Evolutionary conservation across 2,888 invertebrate species (phyloP).

Genomic region (Drosophila anomalipes): DNA sequence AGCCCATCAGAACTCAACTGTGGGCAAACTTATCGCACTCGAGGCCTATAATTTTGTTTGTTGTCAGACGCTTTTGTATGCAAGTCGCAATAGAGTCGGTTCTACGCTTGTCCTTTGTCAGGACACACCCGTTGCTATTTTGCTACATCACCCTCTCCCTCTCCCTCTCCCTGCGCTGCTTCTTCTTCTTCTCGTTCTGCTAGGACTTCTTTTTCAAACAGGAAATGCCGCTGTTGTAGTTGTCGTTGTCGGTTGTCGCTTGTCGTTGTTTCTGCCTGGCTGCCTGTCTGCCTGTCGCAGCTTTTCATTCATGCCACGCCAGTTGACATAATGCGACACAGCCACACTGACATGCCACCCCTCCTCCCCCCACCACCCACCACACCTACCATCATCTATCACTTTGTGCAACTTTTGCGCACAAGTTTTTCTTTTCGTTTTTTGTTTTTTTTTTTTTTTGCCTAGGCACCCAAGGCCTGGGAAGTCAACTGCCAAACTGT

Average conservation of each 20-base stretch:
- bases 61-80: slow-evolving; percentile 35
- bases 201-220: slow-evolving; percentile 21
- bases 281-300: slow-evolving; percentile 46
- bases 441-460: not conserved
- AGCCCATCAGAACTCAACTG: not conserved
- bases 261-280: slow-evolving; percentile 37
- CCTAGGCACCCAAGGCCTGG: slow-evolving; percentile 17
- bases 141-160: not conserved
- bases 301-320: slow-evolving; percentile 72
- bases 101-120: slow-evolving; percentile 21
- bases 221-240: slow-evolving; percentile 34
- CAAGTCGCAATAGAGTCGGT: slow-evolving; percentile 20
- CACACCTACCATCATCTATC: not conserved
- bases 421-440: slow-evolving; percentile 5
- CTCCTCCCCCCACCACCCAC: not conserved
- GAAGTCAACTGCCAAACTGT: slow-evolving; percentile 27
- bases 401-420: slow-evolving; percentile 33
- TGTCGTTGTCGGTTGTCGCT: slow-evolving; percentile 39
- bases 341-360: slow-evolving; percentile 14
- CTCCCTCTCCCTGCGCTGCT: not conserved
- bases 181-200: not conserved
- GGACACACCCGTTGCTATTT: slow-evolving; percentile 30
- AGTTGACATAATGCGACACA: slow-evolving; percentile 78
- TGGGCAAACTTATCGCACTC: slow-evolving; percentile 24
- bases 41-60: slow-evolving; percentile 31